Evolutionary conservation across 2,888 invertebrate species (phyloP), one percentile per base, ranked within the genome.

Genomic region (Myopa testacea): DNA sequence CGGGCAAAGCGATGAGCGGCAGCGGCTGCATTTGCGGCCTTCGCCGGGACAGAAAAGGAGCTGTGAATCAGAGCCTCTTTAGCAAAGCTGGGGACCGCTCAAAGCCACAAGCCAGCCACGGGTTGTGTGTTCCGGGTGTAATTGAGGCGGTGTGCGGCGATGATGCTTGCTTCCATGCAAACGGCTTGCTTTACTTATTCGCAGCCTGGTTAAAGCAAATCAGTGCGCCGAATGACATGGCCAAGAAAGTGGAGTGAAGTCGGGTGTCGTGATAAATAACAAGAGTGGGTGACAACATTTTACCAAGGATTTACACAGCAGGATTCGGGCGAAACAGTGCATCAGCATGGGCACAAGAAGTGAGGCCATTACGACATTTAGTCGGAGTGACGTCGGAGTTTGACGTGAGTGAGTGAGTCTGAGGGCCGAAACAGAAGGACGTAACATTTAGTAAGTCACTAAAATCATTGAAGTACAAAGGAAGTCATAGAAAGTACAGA

Each of bases 161-260:
- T 37, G 19, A n/a, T 6, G 40, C 12, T 16, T 34, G 65, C 34
- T 37, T 65, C 37, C 65, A 52, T 74, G 52, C 74, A 74, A 74
- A 74, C 52, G 74, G n/a, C 65, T 74, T 52, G 63, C 45, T 74
- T 74, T 63, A 63, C 65, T 65, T 40, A 34, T 74, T 63, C 34
- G 65, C 74, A 74, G 74, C 45, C 52, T 45, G 26, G 73, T 65
- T 74, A 52, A n/a, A 65, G 52, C 65, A 65, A 74, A 74, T 74
- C 74, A 65, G 52, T 65, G 74, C 65, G 14, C 14, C 34, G 58
- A n/a, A n/a, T n/a, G 2, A 45, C 19, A 19, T 34, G 55, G 71
- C 55, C n/a, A 38, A 58, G 71, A 37, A 71, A 55, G 55, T 16
- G 8, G 55, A 55, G 55, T 5, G 10, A 5, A 16, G 26, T 26